Conservation (phyloP, 2,888 invertebrate species). For the Eupithecia exiguata region DNA sequence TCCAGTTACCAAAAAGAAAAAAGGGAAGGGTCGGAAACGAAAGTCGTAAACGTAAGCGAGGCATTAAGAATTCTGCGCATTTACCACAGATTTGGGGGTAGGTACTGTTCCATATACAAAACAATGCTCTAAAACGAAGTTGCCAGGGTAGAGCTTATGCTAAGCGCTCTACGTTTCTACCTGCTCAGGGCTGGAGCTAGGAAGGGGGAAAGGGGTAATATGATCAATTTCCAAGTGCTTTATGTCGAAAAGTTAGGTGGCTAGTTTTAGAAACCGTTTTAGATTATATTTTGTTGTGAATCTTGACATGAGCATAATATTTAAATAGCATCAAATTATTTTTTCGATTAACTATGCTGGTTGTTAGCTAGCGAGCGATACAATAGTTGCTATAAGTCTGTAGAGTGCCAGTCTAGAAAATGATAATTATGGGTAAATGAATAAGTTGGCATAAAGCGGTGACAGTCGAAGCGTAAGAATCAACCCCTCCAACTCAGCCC, state of each 20-base stretch:
- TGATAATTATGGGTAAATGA: not conserved
- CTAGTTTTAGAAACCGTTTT: not conserved
- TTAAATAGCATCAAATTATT: too few species aligned
- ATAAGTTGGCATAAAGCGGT: too few species aligned
- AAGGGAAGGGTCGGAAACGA: not conserved
- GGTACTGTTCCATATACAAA: constrained; percentile 33
- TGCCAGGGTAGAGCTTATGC: constrained; percentile 34
- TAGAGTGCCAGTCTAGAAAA: not conserved
- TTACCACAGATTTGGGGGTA: constrained; percentile 30
- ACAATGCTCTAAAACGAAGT: constrained; percentile 37
- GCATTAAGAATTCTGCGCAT: constrained; percentile 18
- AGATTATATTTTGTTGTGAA: too few species aligned
- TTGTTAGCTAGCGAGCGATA: too few species aligned
- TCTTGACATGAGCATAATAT: too few species aligned
- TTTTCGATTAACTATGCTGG: too few species aligned
- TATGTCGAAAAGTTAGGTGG: not conserved
- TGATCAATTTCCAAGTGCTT: not conserved
- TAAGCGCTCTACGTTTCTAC: constrained; percentile 32
- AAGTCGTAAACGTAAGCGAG: constrained; percentile 10
- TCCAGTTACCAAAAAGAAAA: not conserved
- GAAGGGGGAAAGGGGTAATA: not conserved
- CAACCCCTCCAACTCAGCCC: too few species aligned
- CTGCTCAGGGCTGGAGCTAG: constrained; percentile 22
- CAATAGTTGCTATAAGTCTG: too few species aligned
- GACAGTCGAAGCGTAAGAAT: too few species aligned